Base-by-base conservation (phyloP, 2,888 invertebrate species). In the Polymixis flavicincta region DNA sequence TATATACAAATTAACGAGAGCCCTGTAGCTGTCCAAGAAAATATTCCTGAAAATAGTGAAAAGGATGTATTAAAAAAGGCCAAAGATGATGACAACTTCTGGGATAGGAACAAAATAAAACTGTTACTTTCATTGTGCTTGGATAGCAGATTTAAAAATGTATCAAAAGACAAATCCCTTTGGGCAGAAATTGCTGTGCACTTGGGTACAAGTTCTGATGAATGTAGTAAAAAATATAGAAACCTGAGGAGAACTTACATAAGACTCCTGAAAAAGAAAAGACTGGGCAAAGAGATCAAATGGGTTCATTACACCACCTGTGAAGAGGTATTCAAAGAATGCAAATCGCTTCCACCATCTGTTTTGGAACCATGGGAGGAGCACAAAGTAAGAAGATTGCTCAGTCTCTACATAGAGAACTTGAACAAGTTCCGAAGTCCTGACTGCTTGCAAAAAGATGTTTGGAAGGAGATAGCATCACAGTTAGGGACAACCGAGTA, bases 391-490 rank as follows among this genome's bases (percentile, higher is more conserved):
- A 90, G 92, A 64, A 91, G 86, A 68, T 85, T 96, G n/a, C 88
- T 96, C 0, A 90, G 81, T 60, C 89, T 95, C 2, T 96, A 96
- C 80, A 91, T 96, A 73, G 95, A 95, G 57, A 96, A 96, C 73
- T 87, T 96, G 0, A 89, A 79, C 69, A 93, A 91, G 80, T 95
- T 96, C 68, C 88, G 92, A 59, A 93, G 89, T 76, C 85, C 92
- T 0, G 90, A 93, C 61, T 93, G 90, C 76, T 84, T 93, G 37
- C 95, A 95, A 75, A 96, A 95, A 86, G 95, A 96, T 74, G 84
- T 96, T n/a, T 96, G 96, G 96, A 94, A 89, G 80, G 95, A 95
- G 42, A 96, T 96, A 67, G 95, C 95, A 17, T 64, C 83, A 6
- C 90, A 92, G 65, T 77, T 96, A 42, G 92, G 92, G 2, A 95